Evolutionary conservation across 2,797 vertebrate genomes (phyloP), one percentile per base, ranked within the genome.

Genomic region (Anguilla obscura): DNA sequence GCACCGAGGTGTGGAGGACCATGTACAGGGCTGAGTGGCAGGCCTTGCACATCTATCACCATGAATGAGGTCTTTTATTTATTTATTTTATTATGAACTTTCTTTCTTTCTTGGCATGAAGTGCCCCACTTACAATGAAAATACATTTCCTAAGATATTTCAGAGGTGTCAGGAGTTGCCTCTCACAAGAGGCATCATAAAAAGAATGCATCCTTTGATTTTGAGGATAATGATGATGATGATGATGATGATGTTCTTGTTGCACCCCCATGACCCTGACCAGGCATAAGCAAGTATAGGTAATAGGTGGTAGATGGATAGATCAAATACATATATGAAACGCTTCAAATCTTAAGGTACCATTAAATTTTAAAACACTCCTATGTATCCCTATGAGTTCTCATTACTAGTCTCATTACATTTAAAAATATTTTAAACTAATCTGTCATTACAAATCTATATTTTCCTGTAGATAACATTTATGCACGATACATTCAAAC

Each of bases 21-120:
- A 60, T 33, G 50, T 56, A 30, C 45, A 76, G 84, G 18, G 18
- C 74, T 79, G 87, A 85, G 85, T 60, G 52, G 87, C 87, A 85
- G 33, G 6, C 33, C 87, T 63, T n/a, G 52, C 69, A 52, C 50
- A 52, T 85, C 69, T 85, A 50, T 48, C 7, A 10, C 45, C 18
- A 12, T 40, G 33, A 76, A 3, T 40, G 50, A 52, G 9, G 7
- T 52, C 50, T 36, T 16, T 40, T 40, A 2, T 71, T 10, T 10
- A 33, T 14, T 27, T 33, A 30, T 12, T 12, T 12, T 30, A 12
- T n/a, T n/a, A 6, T 69, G 27, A 36, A 16, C 21, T 36, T 76
- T 18, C 16, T 14, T 45, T 80, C 63, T 3, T 80, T 40, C 74
- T 40, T 30, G 30, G 16, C 5, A 79, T 30, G 16, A 79, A 79